These are phyloP conservation scores for Epinephelus lanceolatus DNA, from an alignment of 2,113 vertebrate genomes.

Conservation along the genomic window DNA sequence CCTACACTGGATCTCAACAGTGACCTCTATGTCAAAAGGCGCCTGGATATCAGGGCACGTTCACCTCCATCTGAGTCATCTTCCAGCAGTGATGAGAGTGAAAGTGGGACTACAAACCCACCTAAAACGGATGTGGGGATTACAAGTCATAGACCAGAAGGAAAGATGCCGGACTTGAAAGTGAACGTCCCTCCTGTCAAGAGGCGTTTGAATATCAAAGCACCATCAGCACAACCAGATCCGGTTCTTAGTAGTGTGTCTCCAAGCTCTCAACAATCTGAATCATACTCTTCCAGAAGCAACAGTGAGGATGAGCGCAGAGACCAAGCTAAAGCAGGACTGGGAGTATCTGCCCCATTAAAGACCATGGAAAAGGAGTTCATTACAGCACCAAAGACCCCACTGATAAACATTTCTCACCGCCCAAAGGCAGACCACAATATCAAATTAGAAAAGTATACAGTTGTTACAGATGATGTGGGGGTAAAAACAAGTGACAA, in stretches of 20 bases:
- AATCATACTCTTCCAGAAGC: constrained; percentile 45
- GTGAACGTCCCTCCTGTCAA: background rate
- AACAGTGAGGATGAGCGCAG: constrained; percentile 60
- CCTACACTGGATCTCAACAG: background rate
- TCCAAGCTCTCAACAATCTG: background rate
- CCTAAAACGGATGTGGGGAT: background rate
- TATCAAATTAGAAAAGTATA: constrained; percentile 70
- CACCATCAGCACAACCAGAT: constrained; percentile 13
- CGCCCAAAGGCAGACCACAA: constrained; percentile 38
- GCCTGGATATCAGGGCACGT: constrained; percentile 12
- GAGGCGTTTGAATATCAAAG: constrained; percentile 33
- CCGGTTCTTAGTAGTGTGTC: background rate
- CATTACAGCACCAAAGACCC: background rate
- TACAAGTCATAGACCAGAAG: background rate
- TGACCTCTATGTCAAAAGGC: background rate
- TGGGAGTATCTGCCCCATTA: constrained; percentile 5
- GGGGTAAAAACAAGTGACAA: constrained; percentile 5
- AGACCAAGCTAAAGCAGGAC: constrained; percentile 23
- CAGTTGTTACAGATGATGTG: constrained; percentile 31
- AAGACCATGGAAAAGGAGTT: constrained; percentile 20
- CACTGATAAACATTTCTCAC: background rate
- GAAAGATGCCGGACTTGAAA: background rate
- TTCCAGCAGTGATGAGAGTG: constrained; percentile 19
- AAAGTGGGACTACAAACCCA: background rate
- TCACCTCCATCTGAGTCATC: background rate